Evolutionary conservation across 2,888 invertebrate species (phyloP), one percentile per base, ranked within the genome.

Genomic region (Trichogramma evanescens): DNA sequence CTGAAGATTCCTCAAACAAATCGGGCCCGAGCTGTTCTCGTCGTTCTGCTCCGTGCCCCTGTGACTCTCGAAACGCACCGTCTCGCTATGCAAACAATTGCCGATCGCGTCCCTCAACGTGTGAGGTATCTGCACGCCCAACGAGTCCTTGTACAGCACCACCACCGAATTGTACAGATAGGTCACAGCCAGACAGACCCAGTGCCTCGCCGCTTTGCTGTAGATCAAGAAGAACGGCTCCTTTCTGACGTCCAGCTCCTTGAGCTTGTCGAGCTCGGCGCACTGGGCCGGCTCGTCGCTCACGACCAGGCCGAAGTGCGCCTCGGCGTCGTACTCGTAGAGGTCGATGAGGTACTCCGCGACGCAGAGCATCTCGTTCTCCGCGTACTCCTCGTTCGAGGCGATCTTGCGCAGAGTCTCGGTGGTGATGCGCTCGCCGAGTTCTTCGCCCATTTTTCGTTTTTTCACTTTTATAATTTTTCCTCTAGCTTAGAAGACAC

Each of bases 301-400:
- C 7, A 42, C 56, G 1, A 62, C 39, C 7, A 64, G 43, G 4
- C 62, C 59, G 9, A 64, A 64, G n/a, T 62, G 64, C 1, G 5
- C 4, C 2, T 58, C 59, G n/a, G 62, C 61, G 9, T 57, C 57
- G 52, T 55, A 64, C 26, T 62, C 62, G 59, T 64, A 64, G 1
- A 64, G 55, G 3, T 50, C 43, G 7, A 40, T 8, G 7, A 64
- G 59, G 9, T 64, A 64, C 53, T 62, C 62, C n/a, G 64, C 59
- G 0, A 64, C 62, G 53, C 64, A 64, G n/a, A 64, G 59, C 0
- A 64, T 64, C 49, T 64, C 64, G 9, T 50, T 62, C 44, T 62
- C 62, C 2, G 59, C 59, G 59, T 64, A 64, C 26, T 64, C 64
- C 43, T 64, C 64, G 55, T 50, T 64, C 40, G 64, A 64, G n/a